Evolutionary conservation across 1,140 invertebrate genomes (phyloP), one percentile per base, ranked within the genome.

Genomic region (Drosophila kohkoa): DNA sequence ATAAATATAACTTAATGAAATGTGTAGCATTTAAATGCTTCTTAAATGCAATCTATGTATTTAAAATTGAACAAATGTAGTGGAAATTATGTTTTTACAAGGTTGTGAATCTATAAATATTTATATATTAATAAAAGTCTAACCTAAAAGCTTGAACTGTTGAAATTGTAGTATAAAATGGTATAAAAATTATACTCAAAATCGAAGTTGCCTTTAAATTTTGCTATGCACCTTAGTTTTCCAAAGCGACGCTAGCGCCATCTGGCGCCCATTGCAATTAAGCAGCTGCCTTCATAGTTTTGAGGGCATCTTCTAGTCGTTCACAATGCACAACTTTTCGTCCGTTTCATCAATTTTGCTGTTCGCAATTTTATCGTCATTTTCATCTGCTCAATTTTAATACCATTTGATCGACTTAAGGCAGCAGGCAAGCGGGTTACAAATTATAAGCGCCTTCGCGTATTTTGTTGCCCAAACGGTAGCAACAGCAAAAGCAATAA

Each of bases 391-490:
- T 55, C 28, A 16, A 62, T 25, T 52, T 48, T 62, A 63, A 70
- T 45, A 54, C 66, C 28, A 52, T 55, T 70, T 63, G 48, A 62
- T 69, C 51, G 66, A 49, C 76, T 72, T 46, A 64, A 41, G 11
- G 32, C 52, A 62, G 4, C 35, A 13, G 49, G 49, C 58, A 79
- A 68, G 72, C 63, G 73, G 48, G 73, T 73, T 69, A 48, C 51
- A 82, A 79, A 65, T 88, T 75, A 72, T 82, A 88, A 88, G 76
- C 73, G 62, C 70, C 63, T 81, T 75, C 60, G 62, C 55, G 66
- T 74, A 68, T 82, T 87, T 77, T 67, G 63, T 68, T 67, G 5
- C 10, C 49, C 59, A 62, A 25, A 54, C 57, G 30, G 30, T 32
- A 38, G 8, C 35, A 38, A 10, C 1, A 38, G 35, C 35, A 43